Conservation (phyloP, 1,140 invertebrate species). For the Portunus trituberculatus region DNA sequence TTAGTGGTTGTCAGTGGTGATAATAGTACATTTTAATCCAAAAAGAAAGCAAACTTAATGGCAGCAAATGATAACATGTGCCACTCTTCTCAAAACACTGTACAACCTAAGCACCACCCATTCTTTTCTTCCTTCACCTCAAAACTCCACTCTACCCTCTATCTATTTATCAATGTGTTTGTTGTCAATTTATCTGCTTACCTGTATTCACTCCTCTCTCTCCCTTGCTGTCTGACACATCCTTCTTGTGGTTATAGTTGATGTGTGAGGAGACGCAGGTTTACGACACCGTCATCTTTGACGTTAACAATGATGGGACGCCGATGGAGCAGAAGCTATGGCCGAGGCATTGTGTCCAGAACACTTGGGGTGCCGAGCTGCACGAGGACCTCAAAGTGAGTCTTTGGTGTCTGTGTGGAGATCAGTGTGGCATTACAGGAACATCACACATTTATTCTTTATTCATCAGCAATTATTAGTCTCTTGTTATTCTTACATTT, state of each 20-base stretch:
- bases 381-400: slow-evolving; percentile 93
- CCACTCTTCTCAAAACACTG: no score
- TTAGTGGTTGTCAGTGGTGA: no score
- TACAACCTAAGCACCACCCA: no score
- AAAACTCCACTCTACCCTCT: no score
- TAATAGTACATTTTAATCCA: no score
- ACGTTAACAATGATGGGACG: slow-evolving; percentile 85
- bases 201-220: background rate
- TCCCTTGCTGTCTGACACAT: background rate
- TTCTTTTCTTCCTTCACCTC: background rate
- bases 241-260: slow-evolving; percentile 77
- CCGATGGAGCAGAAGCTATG: slow-evolving; percentile 92
- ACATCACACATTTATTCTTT: no score
- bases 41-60: no score
- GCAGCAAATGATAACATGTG: no score
- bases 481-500: no score
- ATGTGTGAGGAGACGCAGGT: slow-evolving; percentile 87
- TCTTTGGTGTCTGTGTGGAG: background rate
- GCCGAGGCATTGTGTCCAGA: slow-evolving; percentile 97
- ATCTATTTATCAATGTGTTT: no score
- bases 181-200: background rate
- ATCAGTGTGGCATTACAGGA: no score
- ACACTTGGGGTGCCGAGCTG: slow-evolving; percentile 95
- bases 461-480: no score
- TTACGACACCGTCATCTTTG: slow-evolving; percentile 95